These are phyloP conservation scores for Hirtodrosophila histrioides DNA, from an alignment of 2,888 invertebrate genomes.

Conservation along the genomic window DNA sequence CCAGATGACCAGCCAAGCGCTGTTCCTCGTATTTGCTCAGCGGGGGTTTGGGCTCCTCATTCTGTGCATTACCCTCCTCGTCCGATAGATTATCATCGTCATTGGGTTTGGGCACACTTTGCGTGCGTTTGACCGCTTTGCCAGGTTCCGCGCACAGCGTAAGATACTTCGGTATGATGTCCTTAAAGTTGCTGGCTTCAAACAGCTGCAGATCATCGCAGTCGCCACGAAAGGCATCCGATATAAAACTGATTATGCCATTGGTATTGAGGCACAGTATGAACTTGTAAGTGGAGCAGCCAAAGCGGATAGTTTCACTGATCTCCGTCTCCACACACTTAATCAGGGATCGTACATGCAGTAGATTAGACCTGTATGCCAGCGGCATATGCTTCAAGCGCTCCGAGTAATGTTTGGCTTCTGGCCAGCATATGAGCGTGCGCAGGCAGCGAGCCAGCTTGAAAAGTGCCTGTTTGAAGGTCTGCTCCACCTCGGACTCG, in stretches of 20 bases:
- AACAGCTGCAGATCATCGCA: slow-evolving; percentile 83
- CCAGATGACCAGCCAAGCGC: slow-evolving; percentile 70
- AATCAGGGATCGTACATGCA: slow-evolving; percentile 83
- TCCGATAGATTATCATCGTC: slow-evolving; percentile 45
- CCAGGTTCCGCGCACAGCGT: slow-evolving; percentile 83
- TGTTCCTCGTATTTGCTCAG: slow-evolving; percentile 74
- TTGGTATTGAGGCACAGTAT: slow-evolving; percentile 82
- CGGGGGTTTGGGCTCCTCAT: slow-evolving; percentile 24
- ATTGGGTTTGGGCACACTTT: slow-evolving; percentile 25
- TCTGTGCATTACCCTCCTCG: slow-evolving; percentile 42
- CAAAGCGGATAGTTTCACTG: slow-evolving; percentile 71
- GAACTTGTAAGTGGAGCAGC: slow-evolving; percentile 82
- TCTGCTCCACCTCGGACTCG: slow-evolving; percentile 79
- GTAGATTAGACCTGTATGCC: slow-evolving; percentile 80
- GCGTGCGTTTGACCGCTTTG: slow-evolving; percentile 72
- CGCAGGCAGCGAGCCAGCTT: slow-evolving; percentile 81
- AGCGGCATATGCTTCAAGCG: slow-evolving; percentile 83
- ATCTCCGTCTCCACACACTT: slow-evolving; percentile 84
- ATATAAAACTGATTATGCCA: slow-evolving; percentile 82
- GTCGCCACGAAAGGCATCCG: slow-evolving; percentile 82
- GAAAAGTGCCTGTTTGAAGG: slow-evolving; percentile 77
- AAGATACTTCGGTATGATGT: slow-evolving; percentile 82
- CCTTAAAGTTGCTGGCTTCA: slow-evolving; percentile 80
- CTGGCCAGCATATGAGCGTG: slow-evolving; percentile 82
- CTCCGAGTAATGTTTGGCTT: slow-evolving; percentile 82